A percentile compares a stretch with the other conserved stretches of the same genome.
Conservation (phyloP, 1,140 invertebrate species). For the Metaphire vulgaris region DNA sequence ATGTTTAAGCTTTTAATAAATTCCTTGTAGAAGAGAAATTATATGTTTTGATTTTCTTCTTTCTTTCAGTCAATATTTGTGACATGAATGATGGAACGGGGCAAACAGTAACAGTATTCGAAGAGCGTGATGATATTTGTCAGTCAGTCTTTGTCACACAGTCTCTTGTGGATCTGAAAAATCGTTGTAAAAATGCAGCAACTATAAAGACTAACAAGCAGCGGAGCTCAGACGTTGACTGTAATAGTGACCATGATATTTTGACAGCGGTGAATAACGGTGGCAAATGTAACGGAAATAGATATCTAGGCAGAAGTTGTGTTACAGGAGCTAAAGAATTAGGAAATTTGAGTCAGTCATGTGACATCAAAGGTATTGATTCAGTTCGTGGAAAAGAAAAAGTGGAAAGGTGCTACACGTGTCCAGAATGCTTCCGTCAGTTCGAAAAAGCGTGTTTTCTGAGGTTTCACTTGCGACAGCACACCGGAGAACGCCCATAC, state of each 20-base stretch:
- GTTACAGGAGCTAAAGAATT: no score
- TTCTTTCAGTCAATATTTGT: background rate
- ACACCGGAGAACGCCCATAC: constrained; percentile 19
- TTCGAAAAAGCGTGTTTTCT: background rate
- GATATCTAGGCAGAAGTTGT: no score
- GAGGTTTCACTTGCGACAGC: background rate
- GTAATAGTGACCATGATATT: no score
- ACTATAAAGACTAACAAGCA: background rate
- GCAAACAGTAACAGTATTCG: background rate
- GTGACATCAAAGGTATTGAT: background rate
- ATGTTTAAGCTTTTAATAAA: no score
- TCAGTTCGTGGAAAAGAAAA: no score
- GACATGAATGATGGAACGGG: background rate
- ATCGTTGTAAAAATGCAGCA: background rate
- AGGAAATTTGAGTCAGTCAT: no score
- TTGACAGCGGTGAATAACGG: no score
- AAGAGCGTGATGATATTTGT: background rate
- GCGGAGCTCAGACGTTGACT: no score
- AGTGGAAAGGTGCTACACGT: background rate
- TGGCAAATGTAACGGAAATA: no score
- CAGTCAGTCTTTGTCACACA: background rate
- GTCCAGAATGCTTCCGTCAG: background rate
- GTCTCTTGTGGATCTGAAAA: background rate
- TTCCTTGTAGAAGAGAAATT: no score
- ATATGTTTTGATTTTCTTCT: no score